Evolutionary conservation across 2,113 vertebrate genomes (phyloP), one percentile per base, ranked within the genome.

Genomic region (Meles meles): DNA sequence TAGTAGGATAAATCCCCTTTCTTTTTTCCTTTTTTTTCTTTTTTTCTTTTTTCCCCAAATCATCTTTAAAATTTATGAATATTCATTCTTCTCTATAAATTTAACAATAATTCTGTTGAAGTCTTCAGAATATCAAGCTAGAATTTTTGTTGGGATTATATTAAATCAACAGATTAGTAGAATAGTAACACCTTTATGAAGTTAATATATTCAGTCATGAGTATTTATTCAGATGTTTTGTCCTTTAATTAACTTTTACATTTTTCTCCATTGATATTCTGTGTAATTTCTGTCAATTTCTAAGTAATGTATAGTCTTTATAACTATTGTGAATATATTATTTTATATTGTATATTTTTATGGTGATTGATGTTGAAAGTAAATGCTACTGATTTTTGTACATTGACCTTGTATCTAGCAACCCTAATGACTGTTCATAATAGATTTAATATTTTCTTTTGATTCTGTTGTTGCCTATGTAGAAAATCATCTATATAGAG

Each of bases 261-360:
- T 52, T 76, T 65, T 61, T 79, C 12, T 42, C 8, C 59, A 69
- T 65, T 59, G 6, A 29, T 81, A 77, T 82, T 77, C 89, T 67
- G 15, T 71, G 14, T 95, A 69, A 86, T 49, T 3, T 80, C 57
- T 93, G 14, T 95, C 86, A 76, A 67, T 90, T 90, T 17, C 39
- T 86, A 82, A 20, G 10, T 47, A 61, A 79, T 82, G 69, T 39
- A 29, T 52, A 81, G 29, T 90, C 80, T 65, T 80, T 76, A 44
- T 55, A 94, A 69, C 39, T 72, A 61, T n/a, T 76, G 2, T 89
- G 59, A n/a, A 52, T 82, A 44, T 76, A 12, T 52, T 61, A 55
- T 87, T 93, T 90, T 86, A 76, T 49, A 5, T 74, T 96, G 31
- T 87, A 76, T 94, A 27, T 95, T 94, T 52, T 61, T 65, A 65